These are phyloP conservation scores for Gryon sp. DNA, from an alignment of 1,140 invertebrate species.

Conservation along the genomic window DNA sequence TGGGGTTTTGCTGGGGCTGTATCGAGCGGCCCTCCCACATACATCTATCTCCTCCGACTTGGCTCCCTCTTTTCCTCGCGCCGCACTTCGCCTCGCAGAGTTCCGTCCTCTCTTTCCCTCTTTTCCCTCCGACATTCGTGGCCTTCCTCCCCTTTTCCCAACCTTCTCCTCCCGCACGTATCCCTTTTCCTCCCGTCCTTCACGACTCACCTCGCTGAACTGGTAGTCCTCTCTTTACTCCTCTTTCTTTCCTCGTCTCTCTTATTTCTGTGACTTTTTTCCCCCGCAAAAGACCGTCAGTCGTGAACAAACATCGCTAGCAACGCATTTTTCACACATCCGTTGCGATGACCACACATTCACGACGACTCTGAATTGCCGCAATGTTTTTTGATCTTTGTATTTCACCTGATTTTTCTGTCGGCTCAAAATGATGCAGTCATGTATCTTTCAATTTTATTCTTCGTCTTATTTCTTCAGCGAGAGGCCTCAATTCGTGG, in stretches of 20 bases:
- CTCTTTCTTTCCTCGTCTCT: slow-evolving; percentile 48
- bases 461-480: slow-evolving; percentile 23
- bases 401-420: background rate
- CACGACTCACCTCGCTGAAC: slow-evolving; percentile 68
- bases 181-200: slow-evolving; percentile 71
- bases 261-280: slow-evolving; percentile 40
- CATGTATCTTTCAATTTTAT: slow-evolving; percentile 28
- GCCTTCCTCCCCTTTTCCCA: slow-evolving; percentile 73
- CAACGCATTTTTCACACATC: slow-evolving; percentile 40
- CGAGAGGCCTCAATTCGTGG: slow-evolving; percentile 45
- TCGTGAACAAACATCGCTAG: slow-evolving; percentile 35
- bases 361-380: background rate
- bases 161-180: slow-evolving; percentile 70
- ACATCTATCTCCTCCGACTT: slow-evolving; percentile 79
- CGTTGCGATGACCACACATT: slow-evolving; percentile 8
- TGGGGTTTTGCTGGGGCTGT: slow-evolving; percentile 79
- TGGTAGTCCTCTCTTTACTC: slow-evolving; percentile 57
- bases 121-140: slow-evolving; percentile 77
- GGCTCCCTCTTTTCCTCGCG: slow-evolving; percentile 69
- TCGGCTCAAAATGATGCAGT: background rate
- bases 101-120: slow-evolving; percentile 73
- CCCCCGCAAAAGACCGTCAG: slow-evolving; percentile 29
- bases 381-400: background rate
- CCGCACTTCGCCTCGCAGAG: slow-evolving; percentile 61
- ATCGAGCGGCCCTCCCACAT: slow-evolving; percentile 80